Evolutionary conservation across 2,888 invertebrate species (phyloP).

Genomic region (Protula sp.): DNA sequence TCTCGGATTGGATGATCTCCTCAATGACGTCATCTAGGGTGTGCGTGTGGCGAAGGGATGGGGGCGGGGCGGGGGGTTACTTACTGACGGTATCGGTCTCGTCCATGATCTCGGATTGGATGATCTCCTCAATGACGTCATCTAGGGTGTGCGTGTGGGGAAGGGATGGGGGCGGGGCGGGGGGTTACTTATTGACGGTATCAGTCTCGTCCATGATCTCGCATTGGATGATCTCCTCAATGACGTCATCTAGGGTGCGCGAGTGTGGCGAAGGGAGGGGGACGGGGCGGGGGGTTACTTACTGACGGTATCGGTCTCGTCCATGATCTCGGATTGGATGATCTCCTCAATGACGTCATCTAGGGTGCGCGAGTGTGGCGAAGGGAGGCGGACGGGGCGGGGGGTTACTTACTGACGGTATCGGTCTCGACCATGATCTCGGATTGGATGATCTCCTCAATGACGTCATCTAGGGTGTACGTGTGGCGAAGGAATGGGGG

Average conservation of each 20-base stretch:
- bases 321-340: constrained; percentile 95
- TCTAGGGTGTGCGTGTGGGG: too few species aligned
- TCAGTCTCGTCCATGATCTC: constrained; percentile 98
- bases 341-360: constrained; percentile 98
- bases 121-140: constrained; percentile 95
- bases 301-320: constrained; percentile 94
- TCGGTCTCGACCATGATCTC: constrained; percentile 98
- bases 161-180: too few species aligned
- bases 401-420: constrained; percentile 71
- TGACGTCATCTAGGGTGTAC: constrained; percentile 94
- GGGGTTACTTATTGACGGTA: constrained; percentile 71
- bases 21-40: constrained; percentile 97
- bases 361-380: too few species aligned
- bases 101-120: constrained; percentile 95
- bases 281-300: too few species aligned
- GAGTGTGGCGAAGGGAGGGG: too few species aligned
- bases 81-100: constrained; percentile 92
- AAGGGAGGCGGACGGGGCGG: too few species aligned
- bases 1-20: constrained; percentile 94
- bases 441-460: constrained; percentile 94
- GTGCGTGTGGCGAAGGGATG: too few species aligned
- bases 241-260: constrained; percentile 94
- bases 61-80: too few species aligned
- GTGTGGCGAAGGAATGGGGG: too few species aligned
- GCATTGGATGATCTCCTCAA: constrained; percentile 94